Evolutionary conservation across 2,888 invertebrate genomes (phyloP).

Genomic region (Cephus spinipes): DNA sequence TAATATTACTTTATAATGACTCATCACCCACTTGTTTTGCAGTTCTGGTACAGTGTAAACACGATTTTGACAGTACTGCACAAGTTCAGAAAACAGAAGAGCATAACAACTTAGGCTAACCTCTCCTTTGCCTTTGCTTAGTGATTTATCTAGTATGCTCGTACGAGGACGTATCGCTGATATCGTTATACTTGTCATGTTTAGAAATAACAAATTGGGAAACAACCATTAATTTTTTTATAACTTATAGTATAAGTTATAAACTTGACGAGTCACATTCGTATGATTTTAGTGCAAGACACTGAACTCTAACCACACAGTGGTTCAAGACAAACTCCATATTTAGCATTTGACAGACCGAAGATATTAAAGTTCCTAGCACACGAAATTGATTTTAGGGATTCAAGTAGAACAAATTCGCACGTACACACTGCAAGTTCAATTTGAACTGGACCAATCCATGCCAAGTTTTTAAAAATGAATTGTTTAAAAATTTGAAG

Average conservation of each 20-base stretch:
- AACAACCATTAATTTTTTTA: neutral
- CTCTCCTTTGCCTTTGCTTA: slow-evolving; percentile 93
- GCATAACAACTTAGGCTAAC: slow-evolving; percentile 94
- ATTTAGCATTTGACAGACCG: neutral
- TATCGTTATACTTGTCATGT: slow-evolving; percentile 56
- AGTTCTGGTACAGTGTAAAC: slow-evolving; percentile 95
- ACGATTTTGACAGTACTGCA: slow-evolving; percentile 97
- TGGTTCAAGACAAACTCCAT: neutral
- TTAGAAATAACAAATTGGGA: neutral
- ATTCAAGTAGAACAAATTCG: neutral
- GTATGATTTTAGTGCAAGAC: neutral
- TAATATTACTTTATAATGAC: neutral
- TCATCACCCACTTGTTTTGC: slow-evolving; percentile 83
- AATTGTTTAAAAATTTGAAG: too few species aligned
- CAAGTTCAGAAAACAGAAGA: slow-evolving; percentile 96
- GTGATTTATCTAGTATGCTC: slow-evolving; percentile 89
- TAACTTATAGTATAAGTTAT: neutral
- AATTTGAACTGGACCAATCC: neutral
- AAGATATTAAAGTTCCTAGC: neutral
- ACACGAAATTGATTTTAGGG: neutral
- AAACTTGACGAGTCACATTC: neutral
- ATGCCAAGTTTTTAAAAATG: too few species aligned
- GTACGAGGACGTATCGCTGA: slow-evolving; percentile 73
- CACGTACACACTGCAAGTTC: neutral
- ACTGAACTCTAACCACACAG: too few species aligned